Evolutionary conservation across 2,113 vertebrate genomes (phyloP).

Genomic region (Apus apus): DNA sequence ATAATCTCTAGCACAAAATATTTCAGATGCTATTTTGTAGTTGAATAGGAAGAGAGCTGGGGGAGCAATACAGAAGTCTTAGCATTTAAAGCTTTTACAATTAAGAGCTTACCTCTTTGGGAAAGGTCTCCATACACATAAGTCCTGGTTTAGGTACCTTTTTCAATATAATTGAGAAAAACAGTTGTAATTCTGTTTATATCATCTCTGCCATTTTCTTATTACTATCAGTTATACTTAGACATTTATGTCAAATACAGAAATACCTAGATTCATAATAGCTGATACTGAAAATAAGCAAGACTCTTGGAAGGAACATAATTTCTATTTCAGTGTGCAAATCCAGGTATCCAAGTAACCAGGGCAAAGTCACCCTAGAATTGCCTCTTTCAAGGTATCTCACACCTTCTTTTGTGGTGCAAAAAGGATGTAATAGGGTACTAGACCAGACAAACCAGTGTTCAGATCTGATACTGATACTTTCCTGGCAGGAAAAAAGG

Average conservation of each 20-base stretch:
- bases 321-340: neutral
- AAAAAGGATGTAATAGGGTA: neutral
- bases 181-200: neutral
- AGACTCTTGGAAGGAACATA: neutral
- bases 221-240: neutral
- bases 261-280: neutral
- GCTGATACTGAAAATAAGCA: neutral
- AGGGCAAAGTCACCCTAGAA: neutral
- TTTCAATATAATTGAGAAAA: conserved; percentile 13
- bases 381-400: neutral
- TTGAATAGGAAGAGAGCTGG: neutral
- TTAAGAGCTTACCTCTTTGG: neutral
- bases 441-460: neutral
- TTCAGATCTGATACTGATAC: neutral
- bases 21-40: neutral
- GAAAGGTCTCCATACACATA: neutral
- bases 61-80: neutral
- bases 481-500: neutral
- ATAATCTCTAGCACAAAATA: conserved; percentile 1
- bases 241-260: neutral
- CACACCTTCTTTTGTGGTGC: neutral
- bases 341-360: neutral
- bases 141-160: neutral
- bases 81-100: neutral
- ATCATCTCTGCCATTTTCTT: neutral